A percentile compares a stretch with the other conserved stretches of the same genome.
Evolutionary conservation across 2,797 vertebrate species (phyloP).

Genomic region (Lacerta viridis): DNA sequence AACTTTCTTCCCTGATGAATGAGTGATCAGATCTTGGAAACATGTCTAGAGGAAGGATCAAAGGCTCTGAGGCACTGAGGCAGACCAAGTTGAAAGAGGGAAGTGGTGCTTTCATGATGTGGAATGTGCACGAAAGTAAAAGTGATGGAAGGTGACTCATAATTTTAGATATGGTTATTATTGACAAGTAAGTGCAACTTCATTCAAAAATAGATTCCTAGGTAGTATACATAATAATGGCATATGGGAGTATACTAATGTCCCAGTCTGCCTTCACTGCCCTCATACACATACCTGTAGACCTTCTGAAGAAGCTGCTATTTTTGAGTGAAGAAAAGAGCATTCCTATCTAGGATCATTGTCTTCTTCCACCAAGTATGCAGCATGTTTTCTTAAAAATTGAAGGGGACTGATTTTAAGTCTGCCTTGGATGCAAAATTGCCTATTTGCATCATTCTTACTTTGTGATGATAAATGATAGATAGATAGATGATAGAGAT

Average conservation of each 20-base stretch:
- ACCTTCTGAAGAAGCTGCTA: not conserved
- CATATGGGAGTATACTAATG: no score
- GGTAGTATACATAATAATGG: no score
- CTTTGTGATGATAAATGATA: not conserved
- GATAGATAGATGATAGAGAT: no score
- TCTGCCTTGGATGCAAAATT: not conserved
- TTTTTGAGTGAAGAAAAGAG: no score
- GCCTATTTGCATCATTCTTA: not conserved
- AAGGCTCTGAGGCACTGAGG: not conserved
- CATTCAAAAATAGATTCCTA: no score
- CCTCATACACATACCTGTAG: not conserved
- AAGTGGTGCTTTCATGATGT: not conserved
- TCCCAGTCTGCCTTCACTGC: not conserved
- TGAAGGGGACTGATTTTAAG: not conserved
- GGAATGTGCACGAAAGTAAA: not conserved
- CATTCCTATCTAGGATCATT: no score
- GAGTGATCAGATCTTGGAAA: not conserved
- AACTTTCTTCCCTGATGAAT: not conserved
- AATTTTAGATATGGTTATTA: not conserved
- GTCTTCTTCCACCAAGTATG: no score
- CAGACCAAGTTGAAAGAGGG: not conserved
- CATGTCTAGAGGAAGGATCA: not conserved
- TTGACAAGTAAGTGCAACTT: no score
- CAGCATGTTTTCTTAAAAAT: not conserved
- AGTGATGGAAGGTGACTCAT: not conserved